Evolutionary conservation across 2,888 invertebrate species (phyloP), one percentile per base, ranked within the genome.

Genomic region (Itoplectis maculator): DNA sequence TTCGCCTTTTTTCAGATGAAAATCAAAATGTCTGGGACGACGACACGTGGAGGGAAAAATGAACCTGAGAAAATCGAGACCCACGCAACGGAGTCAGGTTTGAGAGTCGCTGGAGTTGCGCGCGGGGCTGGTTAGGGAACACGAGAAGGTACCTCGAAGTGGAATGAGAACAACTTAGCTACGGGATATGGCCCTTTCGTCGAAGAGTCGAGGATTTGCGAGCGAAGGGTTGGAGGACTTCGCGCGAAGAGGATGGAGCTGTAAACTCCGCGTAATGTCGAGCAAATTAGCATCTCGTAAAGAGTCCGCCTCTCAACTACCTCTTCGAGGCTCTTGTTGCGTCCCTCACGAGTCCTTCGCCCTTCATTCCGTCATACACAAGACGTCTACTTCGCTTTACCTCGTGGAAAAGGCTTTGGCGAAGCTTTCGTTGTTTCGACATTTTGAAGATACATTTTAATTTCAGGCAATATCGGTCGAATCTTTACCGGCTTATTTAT

Each of bases 211-310:
- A 79, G n/a, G 74, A 68, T 37, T 66, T 61, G 56, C 15, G 47
- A n/a, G 66, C 37, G 68, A 61, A 81, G 42, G 42, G 61, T 81
- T 23, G 61, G 42, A 70, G 73, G 51, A 4, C 54, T 69, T 81
- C 59, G 29, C 35, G 77, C 20, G 23, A 65, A 77, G 66, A 76
- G 61, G 54, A 61, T 68, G 59, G 35, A 83, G 65, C 59, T 79
- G 74, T 84, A 85, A 87, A 82, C 84, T 78, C 86, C 76, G 75
- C 76, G 86, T 85, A 86, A 86, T 86, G 56, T 84, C 86, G 66
- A 79, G 83, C 66, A 87, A 88, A 88, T 88, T 88, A 88, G 85
- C 86, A 86, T 87, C 84, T 73, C 77, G 59, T 75, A 29, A 70
- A 69, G 69, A 63, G 65, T 79, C 47, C 70, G 77, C 68, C 51